phyloP scores from a whole-genome alignment of 2,888 invertebrate species.

The Hypena proboscidalis region DNA sequence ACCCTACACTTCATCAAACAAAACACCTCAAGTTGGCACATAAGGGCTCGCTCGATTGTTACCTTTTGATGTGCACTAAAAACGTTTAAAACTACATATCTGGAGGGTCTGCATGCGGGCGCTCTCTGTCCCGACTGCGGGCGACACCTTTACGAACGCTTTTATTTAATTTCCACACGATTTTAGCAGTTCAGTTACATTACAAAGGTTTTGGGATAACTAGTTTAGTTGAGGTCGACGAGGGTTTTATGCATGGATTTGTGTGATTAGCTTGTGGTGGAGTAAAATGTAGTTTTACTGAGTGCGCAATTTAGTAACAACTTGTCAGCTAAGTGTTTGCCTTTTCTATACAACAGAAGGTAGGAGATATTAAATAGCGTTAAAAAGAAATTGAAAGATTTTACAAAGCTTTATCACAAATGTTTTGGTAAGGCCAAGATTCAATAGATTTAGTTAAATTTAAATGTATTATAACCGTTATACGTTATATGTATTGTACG shows the following conservation, averaged over 20 bases:
- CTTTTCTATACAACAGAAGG: too few species aligned
- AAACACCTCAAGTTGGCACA: constrained; percentile 32
- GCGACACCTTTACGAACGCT: constrained; percentile 76
- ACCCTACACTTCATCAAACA: constrained; percentile 26
- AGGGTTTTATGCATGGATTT: constrained; percentile 14
- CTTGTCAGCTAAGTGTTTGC: too few species aligned
- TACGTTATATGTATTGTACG: too few species aligned
- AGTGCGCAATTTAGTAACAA: too few species aligned
- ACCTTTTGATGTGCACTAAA: constrained; percentile 54
- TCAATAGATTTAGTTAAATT: too few species aligned
- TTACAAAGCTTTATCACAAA: too few species aligned
- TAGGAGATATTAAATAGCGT: too few species aligned
- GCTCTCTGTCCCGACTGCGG: constrained; percentile 58
- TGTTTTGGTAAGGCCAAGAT: too few species aligned
- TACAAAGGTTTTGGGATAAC: constrained; percentile 58
- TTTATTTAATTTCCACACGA: constrained; percentile 76
- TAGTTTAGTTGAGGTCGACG: constrained; percentile 51
- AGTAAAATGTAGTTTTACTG: not conserved
- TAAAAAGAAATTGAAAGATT: too few species aligned
- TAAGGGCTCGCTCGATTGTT: constrained; percentile 48
- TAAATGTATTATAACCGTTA: too few species aligned
- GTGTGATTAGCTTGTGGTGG: constrained; percentile 14
- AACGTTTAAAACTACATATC: constrained; percentile 47
- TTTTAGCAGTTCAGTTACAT: constrained; percentile 65
- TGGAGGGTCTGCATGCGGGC: constrained; percentile 53